Conservation (phyloP, 2,888 invertebrate species). For the Melipona bicolor region DNA sequence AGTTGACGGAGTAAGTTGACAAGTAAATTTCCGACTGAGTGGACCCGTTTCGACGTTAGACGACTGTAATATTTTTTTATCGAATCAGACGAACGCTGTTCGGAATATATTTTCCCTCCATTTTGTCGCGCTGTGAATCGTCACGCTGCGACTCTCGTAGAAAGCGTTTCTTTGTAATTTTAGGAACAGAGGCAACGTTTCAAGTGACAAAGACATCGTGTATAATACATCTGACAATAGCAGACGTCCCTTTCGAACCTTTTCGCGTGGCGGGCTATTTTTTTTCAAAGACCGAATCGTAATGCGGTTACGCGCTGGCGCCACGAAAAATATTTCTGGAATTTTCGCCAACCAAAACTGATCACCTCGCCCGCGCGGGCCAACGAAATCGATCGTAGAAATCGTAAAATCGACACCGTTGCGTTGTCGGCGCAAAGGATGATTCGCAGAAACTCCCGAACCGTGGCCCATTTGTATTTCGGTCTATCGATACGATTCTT, state of each 20-base stretch:
- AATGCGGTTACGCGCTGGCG: conserved; percentile 41
- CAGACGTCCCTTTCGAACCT: conserved; percentile 8
- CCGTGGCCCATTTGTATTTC: conserved; percentile 29
- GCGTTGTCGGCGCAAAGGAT: conserved; percentile 33
- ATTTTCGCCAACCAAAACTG: conserved; percentile 20
- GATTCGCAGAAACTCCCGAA: conserved; percentile 20
- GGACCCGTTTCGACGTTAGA: no score
- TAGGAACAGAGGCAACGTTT: conserved; percentile 22
- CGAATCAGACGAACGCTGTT: not conserved
- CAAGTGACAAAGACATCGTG: conserved; percentile 41
- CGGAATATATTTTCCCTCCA: not conserved
- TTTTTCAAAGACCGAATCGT: conserved; percentile 52
- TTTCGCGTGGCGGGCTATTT: conserved; percentile 29
- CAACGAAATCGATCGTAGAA: conserved; percentile 75
- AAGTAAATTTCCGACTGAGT: no score
- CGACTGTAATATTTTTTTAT: not conserved
- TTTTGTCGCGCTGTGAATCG: not conserved
- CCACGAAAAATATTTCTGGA: conserved; percentile 36
- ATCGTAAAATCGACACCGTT: conserved; percentile 68
- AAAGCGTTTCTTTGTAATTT: conserved; percentile 29
- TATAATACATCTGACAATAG: conserved; percentile 7
- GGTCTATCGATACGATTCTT: conserved; percentile 47
- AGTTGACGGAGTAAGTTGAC: no score
- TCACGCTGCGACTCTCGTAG: not conserved
- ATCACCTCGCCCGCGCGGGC: conserved; percentile 55